A percentile compares a stretch with the other conserved stretches of the same genome.
These are phyloP conservation scores for Tachina lurida DNA, from an alignment of 2,888 invertebrate genomes.

Conservation along the genomic window DNA sequence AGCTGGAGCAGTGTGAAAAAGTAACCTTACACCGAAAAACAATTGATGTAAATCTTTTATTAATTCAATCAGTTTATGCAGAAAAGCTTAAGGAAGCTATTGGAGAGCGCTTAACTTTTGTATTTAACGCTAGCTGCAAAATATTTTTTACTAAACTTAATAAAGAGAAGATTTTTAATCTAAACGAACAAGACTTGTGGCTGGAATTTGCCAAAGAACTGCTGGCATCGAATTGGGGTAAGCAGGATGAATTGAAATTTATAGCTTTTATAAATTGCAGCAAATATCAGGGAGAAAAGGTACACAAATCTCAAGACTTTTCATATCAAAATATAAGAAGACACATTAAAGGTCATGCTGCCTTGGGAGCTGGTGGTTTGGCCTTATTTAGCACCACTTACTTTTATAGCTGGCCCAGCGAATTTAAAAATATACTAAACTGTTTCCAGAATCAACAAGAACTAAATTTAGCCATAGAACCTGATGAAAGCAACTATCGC, in stretches of 20 bases:
- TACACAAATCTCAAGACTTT: constrained; percentile 84
- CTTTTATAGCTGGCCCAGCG: constrained; percentile 94
- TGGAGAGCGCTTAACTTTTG: constrained; percentile 88
- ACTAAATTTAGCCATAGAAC: constrained; percentile 88
- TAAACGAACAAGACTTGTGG: constrained; percentile 93
- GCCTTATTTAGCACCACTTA: constrained; percentile 95
- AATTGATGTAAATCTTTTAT: constrained; percentile 89
- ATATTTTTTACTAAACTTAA: constrained; percentile 89
- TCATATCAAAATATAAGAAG: constrained; percentile 88
- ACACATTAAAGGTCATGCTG: constrained; percentile 92
- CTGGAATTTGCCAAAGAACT: constrained; percentile 91
- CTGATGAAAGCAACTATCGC: constrained; percentile 96
- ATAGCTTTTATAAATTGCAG: constrained; percentile 95
- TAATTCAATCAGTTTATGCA: constrained; percentile 93
- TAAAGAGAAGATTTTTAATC: constrained; percentile 87
- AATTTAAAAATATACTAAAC: constrained; percentile 87
- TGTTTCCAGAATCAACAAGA: constrained; percentile 83
- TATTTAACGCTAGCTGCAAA: constrained; percentile 89
- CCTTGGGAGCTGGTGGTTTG: constrained; percentile 95
- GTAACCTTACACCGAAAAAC: constrained; percentile 88
- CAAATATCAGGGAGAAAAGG: constrained; percentile 87
- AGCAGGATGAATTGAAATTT: constrained; percentile 87
- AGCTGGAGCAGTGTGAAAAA: constrained; percentile 78
- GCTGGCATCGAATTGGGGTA: constrained; percentile 85
- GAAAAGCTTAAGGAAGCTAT: constrained; percentile 93